Percentiles rank a stretch among this genome's conserved stretches.
These are phyloP conservation scores for Pseudanteris insignis DNA, from an alignment of 2,888 invertebrate genomes.

Conservation along the genomic window DNA sequence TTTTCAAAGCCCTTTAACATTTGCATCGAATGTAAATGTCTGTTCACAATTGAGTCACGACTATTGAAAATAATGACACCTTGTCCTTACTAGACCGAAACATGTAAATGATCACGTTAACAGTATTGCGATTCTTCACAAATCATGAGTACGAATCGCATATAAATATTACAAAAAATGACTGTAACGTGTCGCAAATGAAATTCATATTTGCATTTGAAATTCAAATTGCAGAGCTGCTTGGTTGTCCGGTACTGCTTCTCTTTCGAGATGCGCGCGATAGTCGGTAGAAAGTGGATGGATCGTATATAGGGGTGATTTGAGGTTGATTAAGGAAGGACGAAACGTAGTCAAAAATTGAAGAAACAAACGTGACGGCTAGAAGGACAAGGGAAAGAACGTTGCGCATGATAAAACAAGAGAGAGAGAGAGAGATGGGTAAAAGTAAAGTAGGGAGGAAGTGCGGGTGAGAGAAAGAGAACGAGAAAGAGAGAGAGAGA, in stretches of 20 bases:
- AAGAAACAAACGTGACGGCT: constrained; percentile 10
- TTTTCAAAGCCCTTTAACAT: no score
- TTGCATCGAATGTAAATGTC: no score
- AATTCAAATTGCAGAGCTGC: neutral
- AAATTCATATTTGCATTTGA: neutral
- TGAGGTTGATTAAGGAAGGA: constrained; percentile 6
- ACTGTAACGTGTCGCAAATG: neutral
- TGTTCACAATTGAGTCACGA: no score
- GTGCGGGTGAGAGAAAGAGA: constrained; percentile 1
- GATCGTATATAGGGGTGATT: constrained; percentile 7
- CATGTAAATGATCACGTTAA: no score
- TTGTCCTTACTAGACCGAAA: no score
- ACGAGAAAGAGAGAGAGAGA: neutral
- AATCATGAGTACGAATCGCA: no score
- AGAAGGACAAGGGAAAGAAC: constrained; percentile 2
- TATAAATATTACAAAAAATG: no score
- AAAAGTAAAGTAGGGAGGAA: neutral
- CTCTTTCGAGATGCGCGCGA: neutral
- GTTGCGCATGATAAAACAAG: neutral
- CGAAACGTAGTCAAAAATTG: constrained; percentile 10
- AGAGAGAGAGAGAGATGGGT: constrained; percentile 2
- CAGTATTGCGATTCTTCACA: no score
- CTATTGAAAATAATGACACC: no score
- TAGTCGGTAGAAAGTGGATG: constrained; percentile 4
- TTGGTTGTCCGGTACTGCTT: neutral